These are phyloP conservation scores for Conus betulinus DNA, from an alignment of 1,140 invertebrate species.

Conservation along the genomic window DNA sequence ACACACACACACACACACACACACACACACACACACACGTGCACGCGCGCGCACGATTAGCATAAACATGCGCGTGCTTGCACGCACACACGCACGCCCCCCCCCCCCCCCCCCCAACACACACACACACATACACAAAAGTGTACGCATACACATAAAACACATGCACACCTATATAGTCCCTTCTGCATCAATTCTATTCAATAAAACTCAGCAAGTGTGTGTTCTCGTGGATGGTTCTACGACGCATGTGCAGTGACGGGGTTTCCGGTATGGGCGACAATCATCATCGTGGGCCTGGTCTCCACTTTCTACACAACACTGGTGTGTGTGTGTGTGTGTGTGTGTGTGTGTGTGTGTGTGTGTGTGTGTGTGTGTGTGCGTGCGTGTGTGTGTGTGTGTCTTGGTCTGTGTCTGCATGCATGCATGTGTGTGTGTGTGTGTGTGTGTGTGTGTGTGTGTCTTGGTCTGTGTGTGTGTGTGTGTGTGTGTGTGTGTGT, in stretches of 20 bases:
- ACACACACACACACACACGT: too few species aligned
- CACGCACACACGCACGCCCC: not conserved
- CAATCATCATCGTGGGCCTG: slow-evolving; percentile 87
- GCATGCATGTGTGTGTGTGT: too few species aligned
- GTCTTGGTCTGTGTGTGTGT: too few species aligned
- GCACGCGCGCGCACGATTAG: not conserved
- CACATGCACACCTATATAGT: not conserved
- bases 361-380: slow-evolving; percentile 19
- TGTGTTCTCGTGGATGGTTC: not conserved
- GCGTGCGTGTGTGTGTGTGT: slow-evolving; percentile 7
- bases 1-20: too few species aligned
- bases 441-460: too few species aligned
- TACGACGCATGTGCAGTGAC: slow-evolving; percentile 57
- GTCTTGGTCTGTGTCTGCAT: not conserved
- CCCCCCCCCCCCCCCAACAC: not conserved
- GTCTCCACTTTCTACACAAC: slow-evolving; percentile 91
- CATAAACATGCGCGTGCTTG: not conserved
- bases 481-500: slow-evolving; percentile 17
- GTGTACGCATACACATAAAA: not conserved
- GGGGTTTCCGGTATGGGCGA: slow-evolving; percentile 67
- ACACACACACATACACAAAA: too few species aligned
- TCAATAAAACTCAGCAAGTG: not conserved
- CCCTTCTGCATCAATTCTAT: not conserved
- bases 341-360: slow-evolving; percentile 20
- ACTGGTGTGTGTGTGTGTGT: slow-evolving; percentile 79